Evolutionary conservation across 2,797 vertebrate species (phyloP).

Genomic region (Schizopygopsis malacanthus): DNA sequence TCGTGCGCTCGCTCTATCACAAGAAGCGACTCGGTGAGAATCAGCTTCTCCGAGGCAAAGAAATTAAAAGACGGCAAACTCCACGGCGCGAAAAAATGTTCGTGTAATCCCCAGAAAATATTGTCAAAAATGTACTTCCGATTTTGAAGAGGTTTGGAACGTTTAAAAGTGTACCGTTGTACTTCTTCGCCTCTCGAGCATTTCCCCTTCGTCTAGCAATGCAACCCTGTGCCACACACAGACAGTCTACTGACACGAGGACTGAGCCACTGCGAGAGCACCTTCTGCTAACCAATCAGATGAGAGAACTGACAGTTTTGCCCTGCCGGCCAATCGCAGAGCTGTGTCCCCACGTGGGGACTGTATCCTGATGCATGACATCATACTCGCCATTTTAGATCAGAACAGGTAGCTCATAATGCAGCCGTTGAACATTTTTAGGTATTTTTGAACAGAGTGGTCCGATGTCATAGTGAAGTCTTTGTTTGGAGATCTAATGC

Average conservation of each 20-base stretch:
- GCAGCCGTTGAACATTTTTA: slow-evolving; percentile 52
- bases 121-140: slow-evolving; percentile 54
- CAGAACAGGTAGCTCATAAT: slow-evolving; percentile 75
- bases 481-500: slow-evolving; percentile 10
- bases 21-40: slow-evolving; percentile 30
- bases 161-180: slow-evolving; percentile 70
- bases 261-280: slow-evolving; percentile 83
- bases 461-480: slow-evolving; percentile 7
- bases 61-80: slow-evolving; percentile 64
- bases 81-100: slow-evolving; percentile 64
- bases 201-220: slow-evolving; percentile 50
- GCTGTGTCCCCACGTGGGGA: slow-evolving; percentile 85
- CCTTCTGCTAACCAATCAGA: slow-evolving; percentile 77
- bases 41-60: slow-evolving; percentile 61
- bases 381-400: slow-evolving; percentile 89
- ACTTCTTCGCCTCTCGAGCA: slow-evolving; percentile 73
- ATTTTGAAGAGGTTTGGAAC: slow-evolving; percentile 53
- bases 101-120: slow-evolving; percentile 67
- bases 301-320: slow-evolving; percentile 66
- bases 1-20: slow-evolving; percentile 48
- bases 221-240: slow-evolving; percentile 84
- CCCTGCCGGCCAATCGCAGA: slow-evolving; percentile 69
- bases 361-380: slow-evolving; percentile 63
- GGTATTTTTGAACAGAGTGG: slow-evolving; percentile 62
- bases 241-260: slow-evolving; percentile 86